Evolutionary conservation across 2,888 invertebrate species (phyloP).

Genomic region (Orchesella flavescens): DNA sequence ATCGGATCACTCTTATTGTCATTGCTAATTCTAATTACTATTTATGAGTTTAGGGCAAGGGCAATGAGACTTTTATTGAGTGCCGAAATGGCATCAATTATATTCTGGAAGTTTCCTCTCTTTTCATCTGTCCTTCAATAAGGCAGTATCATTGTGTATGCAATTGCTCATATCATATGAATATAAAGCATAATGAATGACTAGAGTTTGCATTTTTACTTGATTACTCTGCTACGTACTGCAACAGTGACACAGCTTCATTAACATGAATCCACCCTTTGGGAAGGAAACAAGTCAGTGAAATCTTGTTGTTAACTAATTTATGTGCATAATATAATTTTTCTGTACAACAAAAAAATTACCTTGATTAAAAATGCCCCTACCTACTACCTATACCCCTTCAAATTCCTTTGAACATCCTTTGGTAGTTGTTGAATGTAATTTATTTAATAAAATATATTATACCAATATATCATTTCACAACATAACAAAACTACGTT

Average conservation of each 20-base stretch:
- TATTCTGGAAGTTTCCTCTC: not conserved
- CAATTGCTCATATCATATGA: too few species aligned
- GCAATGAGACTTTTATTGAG: slow-evolving; percentile 9
- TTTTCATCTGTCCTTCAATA: not conserved
- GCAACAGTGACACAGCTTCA: not conserved
- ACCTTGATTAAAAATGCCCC: too few species aligned
- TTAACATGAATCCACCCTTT: not conserved
- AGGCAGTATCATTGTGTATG: too few species aligned
- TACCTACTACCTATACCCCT: too few species aligned
- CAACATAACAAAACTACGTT: too few species aligned
- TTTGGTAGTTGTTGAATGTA: too few species aligned
- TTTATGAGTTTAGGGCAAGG: slow-evolving; percentile 10
- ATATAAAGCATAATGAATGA: not conserved
- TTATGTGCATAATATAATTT: too few species aligned
- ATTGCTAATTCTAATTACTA: slow-evolving; percentile 17
- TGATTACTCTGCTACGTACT: not conserved
- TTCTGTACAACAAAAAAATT: too few species aligned
- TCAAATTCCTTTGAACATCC: too few species aligned
- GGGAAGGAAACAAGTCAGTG: not conserved
- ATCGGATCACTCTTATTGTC: not conserved
- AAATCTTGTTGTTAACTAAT: not conserved
- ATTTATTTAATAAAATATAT: too few species aligned
- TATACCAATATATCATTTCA: too few species aligned
- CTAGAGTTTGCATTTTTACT: not conserved
- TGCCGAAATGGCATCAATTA: not conserved